phyloP scores from a whole-genome alignment of 2,888 invertebrate species.

The Callosobruchus maculatus region DNA sequence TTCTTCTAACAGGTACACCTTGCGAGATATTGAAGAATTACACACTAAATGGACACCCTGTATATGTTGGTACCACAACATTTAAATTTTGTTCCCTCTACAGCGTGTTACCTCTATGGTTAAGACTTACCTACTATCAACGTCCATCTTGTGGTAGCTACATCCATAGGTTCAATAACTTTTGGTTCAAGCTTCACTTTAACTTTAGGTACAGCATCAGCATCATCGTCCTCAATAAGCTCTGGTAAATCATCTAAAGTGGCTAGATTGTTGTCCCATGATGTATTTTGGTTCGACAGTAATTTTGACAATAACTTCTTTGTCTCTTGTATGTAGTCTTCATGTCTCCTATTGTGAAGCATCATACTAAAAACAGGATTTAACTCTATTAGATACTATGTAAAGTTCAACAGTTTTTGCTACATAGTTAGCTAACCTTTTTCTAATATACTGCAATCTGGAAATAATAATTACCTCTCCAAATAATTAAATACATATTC shows the following conservation, averaged over 20 bases:
- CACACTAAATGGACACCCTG: no score
- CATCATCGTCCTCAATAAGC: no score
- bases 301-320: background rate
- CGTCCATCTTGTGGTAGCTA: slow-evolving; percentile 5
- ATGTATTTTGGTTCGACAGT: background rate
- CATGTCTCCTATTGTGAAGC: slow-evolving; percentile 14
- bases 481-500: slow-evolving; percentile 24
- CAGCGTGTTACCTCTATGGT: slow-evolving; percentile 1
- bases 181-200: slow-evolving; percentile 9
- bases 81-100: background rate
- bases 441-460: no score
- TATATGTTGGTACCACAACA: no score
- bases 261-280: background rate
- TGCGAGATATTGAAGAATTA: no score
- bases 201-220: slow-evolving; percentile 11
- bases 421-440: no score
- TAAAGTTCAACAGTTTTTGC: no score
- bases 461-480: slow-evolving; percentile 20
- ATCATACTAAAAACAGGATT: slow-evolving; percentile 19
- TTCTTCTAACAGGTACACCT: no score
- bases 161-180: slow-evolving; percentile 5
- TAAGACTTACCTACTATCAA: slow-evolving; percentile 16
- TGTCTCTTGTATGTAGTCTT: slow-evolving; percentile 9
- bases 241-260: slow-evolving; percentile 7
- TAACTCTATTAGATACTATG: no score